Evolutionary conservation across 1,140 invertebrate genomes (phyloP).

Genomic region (Parapsyche elsis): DNA sequence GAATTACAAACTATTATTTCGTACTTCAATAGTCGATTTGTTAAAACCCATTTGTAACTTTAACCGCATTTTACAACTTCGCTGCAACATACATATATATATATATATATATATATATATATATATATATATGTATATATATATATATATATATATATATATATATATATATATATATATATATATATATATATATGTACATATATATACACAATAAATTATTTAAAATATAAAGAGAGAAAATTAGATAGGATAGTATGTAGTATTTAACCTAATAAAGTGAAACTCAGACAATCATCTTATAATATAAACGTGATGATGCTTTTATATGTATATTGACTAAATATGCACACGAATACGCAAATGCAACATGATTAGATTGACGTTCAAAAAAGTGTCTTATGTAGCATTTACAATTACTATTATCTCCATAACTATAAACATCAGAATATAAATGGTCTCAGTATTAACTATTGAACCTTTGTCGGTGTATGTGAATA

Average conservation of each 20-base stretch:
- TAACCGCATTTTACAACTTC: not conserved
- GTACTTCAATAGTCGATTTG: too few relatives aligned
- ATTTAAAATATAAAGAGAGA: constrained; percentile 1
- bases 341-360: not conserved
- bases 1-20: too few relatives aligned
- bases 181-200: not conserved
- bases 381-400: not conserved
- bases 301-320: constrained; percentile 3
- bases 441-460: too few relatives aligned
- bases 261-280: constrained; percentile 24
- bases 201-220: not conserved
- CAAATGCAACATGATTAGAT: not conserved
- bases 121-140: not conserved
- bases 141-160: not conserved
- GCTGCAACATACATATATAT: not conserved
- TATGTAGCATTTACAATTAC: not conserved
- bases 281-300: constrained; percentile 36
- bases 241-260: constrained; percentile 18
- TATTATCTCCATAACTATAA: too few relatives aligned
- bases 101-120: not conserved
- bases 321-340: not conserved
- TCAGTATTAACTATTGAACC: too few relatives aligned
- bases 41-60: not conserved
- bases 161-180: constrained; percentile 1
- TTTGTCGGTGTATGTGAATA: too few relatives aligned